Conservation (phyloP, 2,113 vertebrate species). For the Trogon surrucura region DNA sequence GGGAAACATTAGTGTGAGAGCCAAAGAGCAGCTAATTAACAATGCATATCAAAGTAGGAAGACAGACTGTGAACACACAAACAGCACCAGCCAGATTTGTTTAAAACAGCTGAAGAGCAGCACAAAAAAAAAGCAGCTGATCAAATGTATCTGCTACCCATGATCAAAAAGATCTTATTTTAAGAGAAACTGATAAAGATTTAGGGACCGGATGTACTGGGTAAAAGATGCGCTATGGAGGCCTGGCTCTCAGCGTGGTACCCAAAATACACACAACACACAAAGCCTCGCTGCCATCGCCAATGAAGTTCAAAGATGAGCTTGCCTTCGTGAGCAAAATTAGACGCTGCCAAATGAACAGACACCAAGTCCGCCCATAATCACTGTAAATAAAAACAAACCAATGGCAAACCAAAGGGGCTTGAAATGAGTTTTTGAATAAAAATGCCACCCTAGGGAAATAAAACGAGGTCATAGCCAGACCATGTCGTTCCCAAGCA, state of each 20-base stretch:
- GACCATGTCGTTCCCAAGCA: rapidly evolving
- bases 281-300: background rate
- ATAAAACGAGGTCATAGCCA: background rate
- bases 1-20: background rate
- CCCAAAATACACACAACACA: background rate
- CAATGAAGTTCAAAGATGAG: background rate
- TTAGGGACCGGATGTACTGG: rapidly evolving
- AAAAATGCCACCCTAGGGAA: background rate
- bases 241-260: background rate
- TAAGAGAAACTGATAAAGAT: background rate
- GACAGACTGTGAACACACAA: conserved; percentile 29
- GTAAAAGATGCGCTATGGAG: background rate
- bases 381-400: conserved; percentile 18
- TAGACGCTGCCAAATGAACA: background rate
- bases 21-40: conserved; percentile 25
- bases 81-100: conserved; percentile 30
- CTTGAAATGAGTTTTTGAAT: background rate
- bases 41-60: conserved; percentile 28
- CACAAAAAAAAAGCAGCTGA: background rate
- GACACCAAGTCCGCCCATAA: background rate
- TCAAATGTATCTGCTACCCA: conserved; percentile 32
- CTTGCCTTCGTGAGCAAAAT: background rate
- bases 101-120: conserved; percentile 14
- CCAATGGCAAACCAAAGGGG: background rate
- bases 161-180: conserved; percentile 40